These are phyloP conservation scores for Chaunax sp. DNA, from an alignment of 2,797 vertebrate genomes.

Conservation along the genomic window DNA sequence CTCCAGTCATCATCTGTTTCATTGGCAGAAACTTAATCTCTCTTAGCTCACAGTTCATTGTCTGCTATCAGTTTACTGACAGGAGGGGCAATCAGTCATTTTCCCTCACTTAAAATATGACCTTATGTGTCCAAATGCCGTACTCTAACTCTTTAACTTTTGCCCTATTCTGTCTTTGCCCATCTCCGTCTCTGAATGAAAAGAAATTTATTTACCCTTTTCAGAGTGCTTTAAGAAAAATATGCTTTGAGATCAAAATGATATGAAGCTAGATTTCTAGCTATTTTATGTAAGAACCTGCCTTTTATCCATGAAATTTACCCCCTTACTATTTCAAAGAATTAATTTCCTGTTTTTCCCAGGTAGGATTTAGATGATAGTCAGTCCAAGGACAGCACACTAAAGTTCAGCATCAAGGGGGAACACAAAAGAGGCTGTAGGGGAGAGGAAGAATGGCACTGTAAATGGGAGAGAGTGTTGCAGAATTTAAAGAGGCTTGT, in stretches of 20 bases:
- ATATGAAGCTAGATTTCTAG: background rate
- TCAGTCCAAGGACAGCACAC: background rate
- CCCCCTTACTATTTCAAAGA: background rate
- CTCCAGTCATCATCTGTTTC: conserved; percentile 31
- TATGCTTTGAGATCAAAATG: background rate
- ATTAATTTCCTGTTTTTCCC: background rate
- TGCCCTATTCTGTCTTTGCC: background rate
- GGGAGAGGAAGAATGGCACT: conserved; percentile 21
- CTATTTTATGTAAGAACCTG: background rate
- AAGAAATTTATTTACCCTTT: background rate
- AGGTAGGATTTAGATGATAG: background rate
- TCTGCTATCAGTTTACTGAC: conserved; percentile 42
- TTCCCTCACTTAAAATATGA: conserved; percentile 30
- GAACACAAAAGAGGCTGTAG: conserved; percentile 55
- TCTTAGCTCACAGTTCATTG: conserved; percentile 52
- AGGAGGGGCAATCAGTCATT: conserved; percentile 43
- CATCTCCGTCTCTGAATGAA: background rate
- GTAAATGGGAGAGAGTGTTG: conserved; percentile 2
- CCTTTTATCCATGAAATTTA: too few relatives aligned
- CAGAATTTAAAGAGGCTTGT: conserved; percentile 64
- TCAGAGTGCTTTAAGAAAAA: background rate
- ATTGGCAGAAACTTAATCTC: conserved; percentile 48
- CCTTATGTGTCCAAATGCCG: conserved; percentile 10
- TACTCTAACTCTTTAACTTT: background rate
- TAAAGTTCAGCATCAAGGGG: conserved; percentile 46